These are phyloP conservation scores for Leucoptera coffeella DNA, from an alignment of 2,888 invertebrate species.

Conservation along the genomic window DNA sequence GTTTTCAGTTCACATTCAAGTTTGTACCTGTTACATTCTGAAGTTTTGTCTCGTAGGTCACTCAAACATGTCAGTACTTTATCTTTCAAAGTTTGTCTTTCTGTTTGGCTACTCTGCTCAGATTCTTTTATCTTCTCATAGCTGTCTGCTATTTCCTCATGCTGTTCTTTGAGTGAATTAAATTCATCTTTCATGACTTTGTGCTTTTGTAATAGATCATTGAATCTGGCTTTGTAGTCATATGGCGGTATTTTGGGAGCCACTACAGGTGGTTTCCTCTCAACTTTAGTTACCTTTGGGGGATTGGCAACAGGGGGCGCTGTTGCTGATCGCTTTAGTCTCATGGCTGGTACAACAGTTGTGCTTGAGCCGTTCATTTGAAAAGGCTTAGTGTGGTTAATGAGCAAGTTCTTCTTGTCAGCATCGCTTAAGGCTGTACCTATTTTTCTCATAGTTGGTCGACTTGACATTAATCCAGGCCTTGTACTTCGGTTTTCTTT, in stretches of 20 bases:
- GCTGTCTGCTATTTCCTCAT: conserved; percentile 42
- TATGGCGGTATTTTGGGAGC: conserved; percentile 56
- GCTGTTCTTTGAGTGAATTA: conserved; percentile 40
- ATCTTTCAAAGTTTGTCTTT: conserved; percentile 28
- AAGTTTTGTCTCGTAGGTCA: conserved; percentile 24
- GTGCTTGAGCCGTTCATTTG: conserved; percentile 6
- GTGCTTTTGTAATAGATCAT: conserved; percentile 55
- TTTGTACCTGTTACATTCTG: conserved; percentile 27
- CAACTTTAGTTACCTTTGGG: conserved; percentile 25
- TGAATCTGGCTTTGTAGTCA: conserved; percentile 60
- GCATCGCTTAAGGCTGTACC: conserved; percentile 30
- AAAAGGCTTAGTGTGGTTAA: conserved; percentile 30
- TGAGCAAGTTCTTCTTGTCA: conserved; percentile 29
- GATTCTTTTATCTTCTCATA: conserved; percentile 42
- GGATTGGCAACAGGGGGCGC: conserved; percentile 17
- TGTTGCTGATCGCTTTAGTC: conserved; percentile 28
- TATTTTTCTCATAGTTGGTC: conserved; percentile 17
- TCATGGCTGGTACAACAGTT: conserved; percentile 16
- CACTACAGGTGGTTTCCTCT: conserved; percentile 23
- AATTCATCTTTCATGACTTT: conserved; percentile 46
- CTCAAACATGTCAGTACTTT: conserved; percentile 23
- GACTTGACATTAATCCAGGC: conserved; percentile 19
- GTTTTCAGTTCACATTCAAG: conserved; percentile 33
- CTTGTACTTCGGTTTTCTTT: conserved; percentile 26
- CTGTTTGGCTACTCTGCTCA: conserved; percentile 18